A percentile compares a stretch with the other conserved stretches of the same genome.
These are phyloP conservation scores for Petrocephalus sullivani DNA, from an alignment of 2,797 vertebrate genomes.

Conservation along the genomic window DNA sequence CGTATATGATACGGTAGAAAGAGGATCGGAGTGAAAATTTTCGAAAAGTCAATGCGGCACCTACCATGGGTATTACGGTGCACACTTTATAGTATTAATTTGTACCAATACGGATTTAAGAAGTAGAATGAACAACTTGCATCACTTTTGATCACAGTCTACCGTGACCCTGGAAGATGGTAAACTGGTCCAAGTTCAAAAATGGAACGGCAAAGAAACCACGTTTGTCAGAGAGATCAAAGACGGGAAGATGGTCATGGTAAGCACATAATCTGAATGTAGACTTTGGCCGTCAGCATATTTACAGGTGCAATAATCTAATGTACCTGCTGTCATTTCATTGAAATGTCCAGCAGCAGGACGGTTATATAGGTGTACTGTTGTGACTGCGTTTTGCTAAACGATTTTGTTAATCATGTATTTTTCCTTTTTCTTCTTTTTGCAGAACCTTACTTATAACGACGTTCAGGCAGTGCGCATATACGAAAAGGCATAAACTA, in stretches of 20 bases:
- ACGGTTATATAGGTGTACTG: neutral
- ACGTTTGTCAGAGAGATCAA: slow-evolving; percentile 87
- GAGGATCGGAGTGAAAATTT: neutral
- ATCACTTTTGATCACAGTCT: slow-evolving; percentile 63
- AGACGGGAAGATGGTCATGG: slow-evolving; percentile 88
- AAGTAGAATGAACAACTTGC: neutral
- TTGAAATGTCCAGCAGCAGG: no score
- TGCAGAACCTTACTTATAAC: slow-evolving; percentile 81
- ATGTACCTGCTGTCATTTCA: neutral
- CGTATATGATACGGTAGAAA: neutral
- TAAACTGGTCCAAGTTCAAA: slow-evolving; percentile 84
- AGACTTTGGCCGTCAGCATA: neutral
- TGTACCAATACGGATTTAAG: neutral
- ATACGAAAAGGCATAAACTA: slow-evolving; percentile 83
- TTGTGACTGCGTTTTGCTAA: neutral
- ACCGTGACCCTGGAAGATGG: slow-evolving; percentile 80
- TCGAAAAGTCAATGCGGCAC: neutral
- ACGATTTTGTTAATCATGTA: neutral
- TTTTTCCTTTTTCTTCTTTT: slow-evolving; percentile 29
- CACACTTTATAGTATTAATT: neutral
- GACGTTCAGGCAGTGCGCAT: slow-evolving; percentile 81
- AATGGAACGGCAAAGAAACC: slow-evolving; percentile 91
- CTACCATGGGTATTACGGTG: neutral
- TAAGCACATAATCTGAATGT: slow-evolving; percentile 46
- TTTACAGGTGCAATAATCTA: neutral